Percentiles rank a stretch among this genome's conserved stretches.
phyloP scores from a whole-genome alignment of 2,113 vertebrate genomes.

The Glareola pratincola region DNA sequence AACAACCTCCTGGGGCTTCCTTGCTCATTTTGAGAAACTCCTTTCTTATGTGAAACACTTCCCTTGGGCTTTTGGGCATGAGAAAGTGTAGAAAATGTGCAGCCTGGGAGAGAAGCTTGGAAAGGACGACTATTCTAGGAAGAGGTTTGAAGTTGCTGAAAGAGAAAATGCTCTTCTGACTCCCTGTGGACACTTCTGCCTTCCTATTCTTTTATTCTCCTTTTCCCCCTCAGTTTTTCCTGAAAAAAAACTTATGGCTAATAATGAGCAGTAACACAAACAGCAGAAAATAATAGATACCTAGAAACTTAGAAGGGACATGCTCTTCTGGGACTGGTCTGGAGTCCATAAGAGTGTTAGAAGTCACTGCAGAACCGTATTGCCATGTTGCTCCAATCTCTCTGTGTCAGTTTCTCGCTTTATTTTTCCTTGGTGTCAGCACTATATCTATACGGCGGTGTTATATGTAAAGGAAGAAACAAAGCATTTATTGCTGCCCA shows the following conservation, averaged over 20 bases:
- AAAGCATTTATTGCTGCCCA: background rate
- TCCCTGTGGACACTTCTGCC: background rate
- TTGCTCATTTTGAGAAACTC: background rate
- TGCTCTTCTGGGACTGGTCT: background rate
- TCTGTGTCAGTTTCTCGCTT: background rate
- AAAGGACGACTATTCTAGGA: background rate
- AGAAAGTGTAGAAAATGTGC: background rate
- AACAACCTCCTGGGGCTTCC: constrained; percentile 16
- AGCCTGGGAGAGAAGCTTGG: background rate
- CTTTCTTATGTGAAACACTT: background rate
- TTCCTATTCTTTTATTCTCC: background rate
- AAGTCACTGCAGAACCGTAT: background rate
- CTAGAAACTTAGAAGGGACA: background rate
- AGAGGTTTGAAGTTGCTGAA: background rate
- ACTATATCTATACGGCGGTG: background rate
- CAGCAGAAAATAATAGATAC: background rate
- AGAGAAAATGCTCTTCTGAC: background rate
- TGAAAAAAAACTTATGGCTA: background rate
- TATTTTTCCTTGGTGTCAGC: background rate
- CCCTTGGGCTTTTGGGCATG: background rate
- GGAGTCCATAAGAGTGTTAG: background rate
- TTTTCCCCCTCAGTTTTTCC: background rate
- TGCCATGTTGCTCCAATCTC: background rate
- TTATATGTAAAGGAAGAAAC: background rate
- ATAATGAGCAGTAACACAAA: background rate